phyloP scores from a whole-genome alignment of 2,797 vertebrate species.

The Triplophysa bombifrons region DNA sequence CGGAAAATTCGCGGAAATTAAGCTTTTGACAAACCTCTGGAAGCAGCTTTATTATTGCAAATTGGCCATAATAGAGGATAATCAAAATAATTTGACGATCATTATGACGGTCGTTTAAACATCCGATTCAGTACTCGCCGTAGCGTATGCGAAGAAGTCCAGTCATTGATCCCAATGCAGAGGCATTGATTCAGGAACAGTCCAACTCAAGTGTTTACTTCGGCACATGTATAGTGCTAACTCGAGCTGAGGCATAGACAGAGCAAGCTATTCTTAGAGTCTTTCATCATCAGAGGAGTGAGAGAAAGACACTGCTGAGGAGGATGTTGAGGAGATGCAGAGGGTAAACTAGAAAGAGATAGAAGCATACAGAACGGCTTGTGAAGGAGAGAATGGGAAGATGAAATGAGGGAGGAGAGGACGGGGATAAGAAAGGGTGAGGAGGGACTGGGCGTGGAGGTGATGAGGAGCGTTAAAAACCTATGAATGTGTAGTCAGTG shows the following conservation, averaged over 20 bases:
- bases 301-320: constrained; percentile 5
- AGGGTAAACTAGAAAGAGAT: constrained; percentile 17
- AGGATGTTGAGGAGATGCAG: constrained; percentile 17
- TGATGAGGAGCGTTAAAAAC: not conserved
- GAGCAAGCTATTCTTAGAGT: constrained; percentile 33
- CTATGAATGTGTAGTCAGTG: not conserved
- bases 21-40: constrained; percentile 10
- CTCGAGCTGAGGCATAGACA: not conserved
- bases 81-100: constrained; percentile 5
- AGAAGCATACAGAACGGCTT: constrained; percentile 10
- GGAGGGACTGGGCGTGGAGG: constrained; percentile 1
- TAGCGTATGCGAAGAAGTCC: not conserved
- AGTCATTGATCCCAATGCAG: not conserved
- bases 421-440: constrained; percentile 12
- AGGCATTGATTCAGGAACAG: not conserved
- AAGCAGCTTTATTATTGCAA: constrained; percentile 11
- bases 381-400: not conserved
- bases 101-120: not conserved
- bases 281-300: constrained; percentile 29
- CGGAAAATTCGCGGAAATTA: not conserved
- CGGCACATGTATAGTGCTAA: constrained; percentile 25
- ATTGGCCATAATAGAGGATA: constrained; percentile 20
- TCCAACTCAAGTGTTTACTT: constrained; percentile 23
- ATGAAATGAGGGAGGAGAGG: constrained; percentile 13
- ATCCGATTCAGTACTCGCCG: not conserved